phyloP scores from a whole-genome alignment of 2,888 invertebrate species.

The Caenorhabditis panamensis region DNA sequence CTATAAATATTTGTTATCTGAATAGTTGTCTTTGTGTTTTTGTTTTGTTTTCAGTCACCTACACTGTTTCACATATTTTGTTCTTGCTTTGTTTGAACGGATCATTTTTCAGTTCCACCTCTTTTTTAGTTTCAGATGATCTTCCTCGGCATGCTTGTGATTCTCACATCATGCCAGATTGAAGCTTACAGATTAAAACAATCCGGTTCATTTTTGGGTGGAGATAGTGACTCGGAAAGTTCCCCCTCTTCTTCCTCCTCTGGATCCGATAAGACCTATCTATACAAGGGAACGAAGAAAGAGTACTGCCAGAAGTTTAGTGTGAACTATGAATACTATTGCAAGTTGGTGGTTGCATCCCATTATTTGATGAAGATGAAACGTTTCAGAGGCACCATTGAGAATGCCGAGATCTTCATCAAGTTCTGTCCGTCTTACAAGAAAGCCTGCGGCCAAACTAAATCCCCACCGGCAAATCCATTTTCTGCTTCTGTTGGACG shows the following conservation, averaged over 20 bases:
- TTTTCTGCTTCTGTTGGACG: constrained; percentile 30
- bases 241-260: constrained; percentile 8
- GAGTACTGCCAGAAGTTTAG: constrained; percentile 70
- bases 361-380: too few species aligned
- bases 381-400: constrained; percentile 51
- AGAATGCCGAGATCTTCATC: constrained; percentile 62
- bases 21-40: neutral
- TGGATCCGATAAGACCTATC: constrained; percentile 47
- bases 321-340: constrained; percentile 70
- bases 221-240: constrained; percentile 1
- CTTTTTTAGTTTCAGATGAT: neutral
- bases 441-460: too few species aligned
- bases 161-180: neutral
- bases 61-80: constrained; percentile 2
- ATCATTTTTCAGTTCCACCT: neutral
- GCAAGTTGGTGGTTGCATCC: constrained; percentile 63
- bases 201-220: constrained; percentile 64
- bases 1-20: constrained; percentile 1
- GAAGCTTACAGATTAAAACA: constrained; percentile 65
- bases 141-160: neutral
- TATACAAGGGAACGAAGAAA: constrained; percentile 64
- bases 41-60: too few species aligned
- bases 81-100: neutral
- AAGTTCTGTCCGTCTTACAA: constrained; percentile 69
- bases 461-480: constrained; percentile 44